Evolutionary conservation across 2,113 vertebrate species (phyloP), one percentile per base, ranked within the genome.

Genomic region (Rhinoptilus africanus): DNA sequence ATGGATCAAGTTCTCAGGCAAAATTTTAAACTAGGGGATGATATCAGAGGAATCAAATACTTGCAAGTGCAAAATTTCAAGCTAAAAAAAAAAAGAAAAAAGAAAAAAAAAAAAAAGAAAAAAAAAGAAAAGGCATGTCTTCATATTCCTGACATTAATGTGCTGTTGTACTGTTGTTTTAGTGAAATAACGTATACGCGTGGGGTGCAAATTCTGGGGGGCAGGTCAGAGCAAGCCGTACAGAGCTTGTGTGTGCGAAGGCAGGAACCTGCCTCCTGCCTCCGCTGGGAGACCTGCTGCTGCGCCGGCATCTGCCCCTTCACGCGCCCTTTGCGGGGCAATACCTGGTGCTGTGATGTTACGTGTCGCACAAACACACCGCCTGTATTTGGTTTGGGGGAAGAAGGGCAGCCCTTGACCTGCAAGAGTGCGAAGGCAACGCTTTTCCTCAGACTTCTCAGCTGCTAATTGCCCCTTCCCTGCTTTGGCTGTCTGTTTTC

Each of bases 201-300:
- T 24, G 20, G 12, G 7, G 22, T 68, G 51, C 7, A 57, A 51
- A 26, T 87, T 93, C 73, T 35, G 20, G 24, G 20, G 24, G n/a
- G 19, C 13, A 8, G 7, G 34, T 50, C 32, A 43, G 43, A 71
- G 10, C 17, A 34, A 4, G 23, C 27, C 9, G 21, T 6, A 1
- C 0, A 14, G 17, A 27, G 39, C 54, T 12, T 0, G 0, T 15
- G 35, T 17, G 19, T 5, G 20, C 35, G 32, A 10, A 9, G 43
- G 39, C 43, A 20, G 57, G 45, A 9, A 12, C 24, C 26, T 6
- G 23, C 14, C 75, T 51, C 37, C 27, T 17, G 0, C 45, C 32
- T 6, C 21, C 50, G 59, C 19, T 15, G 0, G 37, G 30, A 34
- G 83, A 43, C 3, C 1, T 0, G 24, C 73, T 30, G 71, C 85